A percentile compares a stretch with the other conserved stretches of the same genome.
phyloP scores from a whole-genome alignment of 2,888 invertebrate genomes.

The Exephanes ischioxanthus region DNA sequence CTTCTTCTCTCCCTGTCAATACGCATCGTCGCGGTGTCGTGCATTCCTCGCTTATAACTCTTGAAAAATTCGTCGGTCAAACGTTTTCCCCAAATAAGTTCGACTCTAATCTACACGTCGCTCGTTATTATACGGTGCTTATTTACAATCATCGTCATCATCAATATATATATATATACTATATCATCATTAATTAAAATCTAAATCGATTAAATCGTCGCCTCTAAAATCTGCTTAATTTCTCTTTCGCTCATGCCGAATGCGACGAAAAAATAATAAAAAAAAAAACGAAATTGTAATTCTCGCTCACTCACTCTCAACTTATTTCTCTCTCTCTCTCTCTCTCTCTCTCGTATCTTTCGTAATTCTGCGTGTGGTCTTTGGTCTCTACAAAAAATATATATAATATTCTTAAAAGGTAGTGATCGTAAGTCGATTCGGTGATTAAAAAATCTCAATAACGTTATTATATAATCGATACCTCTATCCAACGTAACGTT shows the following conservation, averaged over 20 bases:
- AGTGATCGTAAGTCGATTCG: constrained; percentile 79
- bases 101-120: constrained; percentile 56
- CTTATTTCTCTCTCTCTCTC: constrained; percentile 59
- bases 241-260: constrained; percentile 47
- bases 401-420: constrained; percentile 82
- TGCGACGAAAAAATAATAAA: constrained; percentile 49
- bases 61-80: constrained; percentile 45
- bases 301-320: constrained; percentile 61
- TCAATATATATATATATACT: constrained; percentile 51
- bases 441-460: constrained; percentile 81
- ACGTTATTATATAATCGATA: constrained; percentile 55
- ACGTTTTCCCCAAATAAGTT: constrained; percentile 44
- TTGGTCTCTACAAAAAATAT: constrained; percentile 85
- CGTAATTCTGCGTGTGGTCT: constrained; percentile 79
- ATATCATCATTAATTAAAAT: constrained; percentile 61
- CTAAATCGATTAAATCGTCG: constrained; percentile 67
- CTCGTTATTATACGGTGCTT: constrained; percentile 58
- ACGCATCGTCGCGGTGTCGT: constrained; percentile 27
- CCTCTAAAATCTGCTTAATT: constrained; percentile 57
- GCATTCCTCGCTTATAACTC: constrained; percentile 18
- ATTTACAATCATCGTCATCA: constrained; percentile 68
- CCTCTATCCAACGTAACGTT: constrained; percentile 59
- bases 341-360: constrained; percentile 57
- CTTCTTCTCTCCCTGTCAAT: constrained; percentile 28
- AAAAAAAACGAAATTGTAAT: constrained; percentile 32